Conservation (phyloP, 2,888 invertebrate species). For the Apamea sordens region DNA sequence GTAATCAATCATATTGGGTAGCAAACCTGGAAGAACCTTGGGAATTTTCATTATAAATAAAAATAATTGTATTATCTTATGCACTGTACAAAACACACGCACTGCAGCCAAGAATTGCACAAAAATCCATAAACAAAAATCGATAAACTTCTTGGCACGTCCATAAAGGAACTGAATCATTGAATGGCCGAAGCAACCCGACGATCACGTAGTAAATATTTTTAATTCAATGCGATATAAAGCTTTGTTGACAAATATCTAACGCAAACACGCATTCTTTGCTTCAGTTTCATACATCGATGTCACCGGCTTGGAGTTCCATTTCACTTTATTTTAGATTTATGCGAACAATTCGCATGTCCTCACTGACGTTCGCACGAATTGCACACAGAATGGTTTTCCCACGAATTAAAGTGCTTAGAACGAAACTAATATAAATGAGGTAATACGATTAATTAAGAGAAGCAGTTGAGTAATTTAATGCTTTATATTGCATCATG, state of each 20-base stretch:
- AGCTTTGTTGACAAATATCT: conserved; percentile 83
- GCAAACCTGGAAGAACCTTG: conserved; percentile 32
- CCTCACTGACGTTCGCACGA: conserved; percentile 54
- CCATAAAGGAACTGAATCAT: conserved; percentile 69
- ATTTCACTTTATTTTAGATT: conserved; percentile 48
- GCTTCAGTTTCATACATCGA: conserved; percentile 65
- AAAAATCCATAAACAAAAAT: conserved; percentile 35
- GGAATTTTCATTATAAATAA: conserved; percentile 32
- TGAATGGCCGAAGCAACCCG: conserved; percentile 57
- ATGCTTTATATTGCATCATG: conserved; percentile 52
- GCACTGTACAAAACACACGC: conserved; percentile 33
- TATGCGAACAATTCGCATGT: conserved; percentile 53
- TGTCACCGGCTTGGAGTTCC: conserved; percentile 35
- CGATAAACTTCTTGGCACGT: conserved; percentile 54
- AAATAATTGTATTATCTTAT: conserved; percentile 13
- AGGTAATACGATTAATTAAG: conserved; percentile 61
- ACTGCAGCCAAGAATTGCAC: conserved; percentile 35
- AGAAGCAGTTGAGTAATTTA: conserved; percentile 62
- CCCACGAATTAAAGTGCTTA: conserved; percentile 66
- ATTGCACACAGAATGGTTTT: conserved; percentile 61
- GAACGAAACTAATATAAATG: conserved; percentile 57
- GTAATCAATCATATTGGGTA: conserved; percentile 10
- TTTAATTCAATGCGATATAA: conserved; percentile 75
- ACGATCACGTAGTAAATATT: conserved; percentile 63
- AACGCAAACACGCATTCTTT: conserved; percentile 79